Conservation (phyloP, 2,888 invertebrate species). For the Tromatobia lineatoria region DNA sequence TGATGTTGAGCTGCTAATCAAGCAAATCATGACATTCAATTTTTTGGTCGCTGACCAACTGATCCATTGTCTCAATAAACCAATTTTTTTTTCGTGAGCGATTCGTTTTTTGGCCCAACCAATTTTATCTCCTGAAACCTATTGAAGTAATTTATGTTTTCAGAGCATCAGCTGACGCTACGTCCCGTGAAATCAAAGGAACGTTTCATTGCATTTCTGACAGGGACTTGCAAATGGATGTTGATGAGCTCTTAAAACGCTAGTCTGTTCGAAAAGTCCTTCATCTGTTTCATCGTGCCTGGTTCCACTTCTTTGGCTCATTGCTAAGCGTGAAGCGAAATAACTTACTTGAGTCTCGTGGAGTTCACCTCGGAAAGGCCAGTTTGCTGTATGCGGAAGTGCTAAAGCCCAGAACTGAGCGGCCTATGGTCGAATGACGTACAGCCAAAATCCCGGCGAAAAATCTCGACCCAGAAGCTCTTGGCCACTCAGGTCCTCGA, state of each 20-base stretch:
- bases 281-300: neutral
- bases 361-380: neutral
- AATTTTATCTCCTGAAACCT: neutral
- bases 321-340: conserved; percentile 17
- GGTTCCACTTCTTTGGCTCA: neutral
- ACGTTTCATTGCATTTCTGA: conserved; percentile 14
- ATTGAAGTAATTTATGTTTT: neutral
- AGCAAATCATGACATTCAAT: too few species aligned
- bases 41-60: too few species aligned
- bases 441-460: conserved; percentile 33
- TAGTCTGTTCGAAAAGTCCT: neutral
- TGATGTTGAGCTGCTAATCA: too few species aligned
- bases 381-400: conserved; percentile 27
- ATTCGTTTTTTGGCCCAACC: too few species aligned
- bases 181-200: neutral
- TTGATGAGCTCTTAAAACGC: neutral
- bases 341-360: conserved; percentile 9
- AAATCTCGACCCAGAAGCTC: conserved; percentile 39
- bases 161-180: neutral
- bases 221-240: neutral
- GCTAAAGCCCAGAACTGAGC: conserved; percentile 11
- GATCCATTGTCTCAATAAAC: too few species aligned
- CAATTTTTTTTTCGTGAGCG: too few species aligned
- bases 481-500: conserved; percentile 15
- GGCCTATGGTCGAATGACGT: conserved; percentile 15